Conservation (phyloP, 2,797 vertebrate genomes). For the Sebastes matsubarae region DNA sequence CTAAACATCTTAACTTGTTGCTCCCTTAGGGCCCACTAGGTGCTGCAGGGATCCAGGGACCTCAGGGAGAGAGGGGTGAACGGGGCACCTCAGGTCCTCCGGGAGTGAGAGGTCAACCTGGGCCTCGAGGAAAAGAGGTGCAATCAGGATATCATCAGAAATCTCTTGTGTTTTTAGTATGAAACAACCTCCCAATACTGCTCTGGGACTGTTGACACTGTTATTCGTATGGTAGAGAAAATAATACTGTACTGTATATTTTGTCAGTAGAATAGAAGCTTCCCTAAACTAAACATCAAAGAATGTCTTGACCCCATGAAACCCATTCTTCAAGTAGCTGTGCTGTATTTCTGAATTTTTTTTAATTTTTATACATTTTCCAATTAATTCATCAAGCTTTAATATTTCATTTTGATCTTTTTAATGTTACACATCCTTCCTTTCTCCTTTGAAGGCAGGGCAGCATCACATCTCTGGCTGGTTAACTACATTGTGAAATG, state of each 20-base stretch:
- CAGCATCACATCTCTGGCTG: no score
- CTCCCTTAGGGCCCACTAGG: conserved; percentile 76
- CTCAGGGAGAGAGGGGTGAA: conserved; percentile 74
- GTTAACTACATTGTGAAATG: not conserved
- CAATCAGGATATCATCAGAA: not conserved
- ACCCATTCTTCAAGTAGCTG: not conserved
- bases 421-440: not conserved
- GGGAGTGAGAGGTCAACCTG: conserved; percentile 74
- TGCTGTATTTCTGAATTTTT: no score
- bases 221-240: not conserved
- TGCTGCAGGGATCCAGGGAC: conserved; percentile 72
- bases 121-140: conserved; percentile 75
- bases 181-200: not conserved
- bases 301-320: not conserved
- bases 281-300: not conserved
- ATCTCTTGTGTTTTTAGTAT: not conserved
- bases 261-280: not conserved
- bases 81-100: conserved; percentile 72
- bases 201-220: not conserved
- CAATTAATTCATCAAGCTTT: not conserved
- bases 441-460: no score
- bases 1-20: not conserved
- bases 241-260: not conserved
- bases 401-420: not conserved
- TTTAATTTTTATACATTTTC: not conserved